Conservation (phyloP, 2,888 invertebrate genomes). For the Drosophila leonis region DNA sequence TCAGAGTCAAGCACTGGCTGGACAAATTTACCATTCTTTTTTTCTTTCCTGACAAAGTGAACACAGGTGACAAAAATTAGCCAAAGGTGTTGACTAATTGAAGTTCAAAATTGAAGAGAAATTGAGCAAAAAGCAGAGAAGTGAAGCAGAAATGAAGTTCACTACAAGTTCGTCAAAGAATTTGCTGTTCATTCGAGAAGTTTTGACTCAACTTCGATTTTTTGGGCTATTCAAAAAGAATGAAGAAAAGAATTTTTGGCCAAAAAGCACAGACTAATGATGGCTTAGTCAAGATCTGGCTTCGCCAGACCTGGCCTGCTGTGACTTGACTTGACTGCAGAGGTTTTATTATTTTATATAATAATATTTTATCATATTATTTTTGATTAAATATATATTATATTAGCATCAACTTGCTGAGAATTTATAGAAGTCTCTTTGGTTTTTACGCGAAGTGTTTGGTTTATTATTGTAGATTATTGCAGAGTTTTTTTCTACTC, state of each 20-base stretch:
- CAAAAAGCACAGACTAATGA: not conserved
- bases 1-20: not conserved
- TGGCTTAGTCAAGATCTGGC: not conserved
- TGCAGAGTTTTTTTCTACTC: no score
- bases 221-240: not conserved
- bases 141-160: not conserved
- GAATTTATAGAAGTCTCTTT: no score
- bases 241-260: not conserved
- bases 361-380: no score
- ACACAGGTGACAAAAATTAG: conserved; percentile 11
- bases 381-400: no score
- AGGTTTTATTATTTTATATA: no score
- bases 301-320: no score
- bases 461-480: no score
- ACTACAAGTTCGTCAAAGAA: not conserved
- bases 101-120: not conserved
- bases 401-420: no score
- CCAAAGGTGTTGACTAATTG: conserved; percentile 13
- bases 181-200: not conserved
- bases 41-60: conserved; percentile 14
- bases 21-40: conserved; percentile 30
- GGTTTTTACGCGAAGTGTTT: no score
- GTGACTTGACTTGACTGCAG: no score
- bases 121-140: no score
- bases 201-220: not conserved